A percentile compares a stretch with the other conserved stretches of the same genome.
Conservation (phyloP, 2,888 invertebrate species). For the Mycalesis mineus region DNA sequence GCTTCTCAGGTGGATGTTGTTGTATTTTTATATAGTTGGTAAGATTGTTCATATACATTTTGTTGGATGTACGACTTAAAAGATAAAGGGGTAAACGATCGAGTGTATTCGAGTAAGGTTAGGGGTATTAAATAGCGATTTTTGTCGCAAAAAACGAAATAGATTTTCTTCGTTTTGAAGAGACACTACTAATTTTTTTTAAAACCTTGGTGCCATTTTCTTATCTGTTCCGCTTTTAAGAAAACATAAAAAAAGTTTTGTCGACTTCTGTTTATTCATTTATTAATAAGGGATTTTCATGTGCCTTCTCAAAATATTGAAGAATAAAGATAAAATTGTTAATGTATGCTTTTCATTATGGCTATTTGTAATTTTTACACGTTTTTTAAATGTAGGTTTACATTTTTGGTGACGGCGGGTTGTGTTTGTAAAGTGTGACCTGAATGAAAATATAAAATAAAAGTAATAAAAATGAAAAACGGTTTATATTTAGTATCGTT, state of each 20-base stretch:
- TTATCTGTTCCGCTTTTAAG: conserved; percentile 16
- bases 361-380: conserved; percentile 64
- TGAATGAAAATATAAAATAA: conserved; percentile 23
- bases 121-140: conserved; percentile 11
- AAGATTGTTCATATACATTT: conserved; percentile 56
- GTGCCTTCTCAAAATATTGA: conserved; percentile 74
- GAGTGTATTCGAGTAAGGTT: conserved; percentile 17
- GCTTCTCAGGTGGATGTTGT: conserved; percentile 56
- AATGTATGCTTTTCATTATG: conserved; percentile 62
- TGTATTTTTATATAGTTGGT: conserved; percentile 73
- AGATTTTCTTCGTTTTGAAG: not conserved
- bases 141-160: conserved; percentile 21
- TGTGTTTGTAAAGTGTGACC: conserved; percentile 37
- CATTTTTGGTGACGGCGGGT: conserved; percentile 54
- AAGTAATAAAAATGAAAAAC: no score
- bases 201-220: conserved; percentile 3
- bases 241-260: conserved; percentile 13
- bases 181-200: not conserved
- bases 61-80: conserved; percentile 34
- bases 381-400: conserved; percentile 55
- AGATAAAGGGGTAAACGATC: conserved; percentile 19
- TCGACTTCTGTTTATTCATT: conserved; percentile 50
- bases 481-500: no score
- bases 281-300: conserved; percentile 74
- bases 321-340: conserved; percentile 54